Conservation (phyloP, 1,140 invertebrate genomes). For the Linepithema humile region DNA sequence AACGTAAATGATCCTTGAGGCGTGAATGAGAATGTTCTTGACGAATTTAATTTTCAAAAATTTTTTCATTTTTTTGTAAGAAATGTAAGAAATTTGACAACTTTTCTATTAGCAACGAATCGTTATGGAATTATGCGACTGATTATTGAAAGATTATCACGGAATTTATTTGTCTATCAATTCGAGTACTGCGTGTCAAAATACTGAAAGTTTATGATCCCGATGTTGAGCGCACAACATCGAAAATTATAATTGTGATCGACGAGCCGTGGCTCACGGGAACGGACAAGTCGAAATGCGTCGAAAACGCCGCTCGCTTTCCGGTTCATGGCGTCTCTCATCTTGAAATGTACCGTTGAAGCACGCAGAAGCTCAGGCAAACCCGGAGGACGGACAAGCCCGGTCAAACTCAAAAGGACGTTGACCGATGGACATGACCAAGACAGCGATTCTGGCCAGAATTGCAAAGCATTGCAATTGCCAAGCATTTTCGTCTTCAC, state of each 20-base stretch:
- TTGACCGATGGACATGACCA: not conserved
- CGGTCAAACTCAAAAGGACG: conserved; percentile 16
- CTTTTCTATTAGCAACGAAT: too few relatives aligned
- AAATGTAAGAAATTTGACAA: too few relatives aligned
- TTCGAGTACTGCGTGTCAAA: too few relatives aligned
- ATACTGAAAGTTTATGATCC: not conserved
- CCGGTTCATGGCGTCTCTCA: not conserved
- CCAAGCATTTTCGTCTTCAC: too few relatives aligned
- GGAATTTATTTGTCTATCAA: too few relatives aligned
- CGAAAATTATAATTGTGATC: not conserved
- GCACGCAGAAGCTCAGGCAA: conserved; percentile 18
- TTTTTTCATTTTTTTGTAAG: too few relatives aligned
- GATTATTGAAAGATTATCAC: not conserved
- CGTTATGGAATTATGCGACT: not conserved
- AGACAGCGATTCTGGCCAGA: not conserved
- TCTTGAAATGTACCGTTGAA: conserved; percentile 18
- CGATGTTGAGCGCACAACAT: not conserved
- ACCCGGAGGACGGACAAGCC: not conserved
- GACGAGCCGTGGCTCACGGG: not conserved
- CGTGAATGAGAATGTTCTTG: too few relatives aligned
- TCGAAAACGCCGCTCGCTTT: conserved; percentile 32
- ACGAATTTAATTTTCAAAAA: too few relatives aligned
- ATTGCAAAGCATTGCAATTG: too few relatives aligned
- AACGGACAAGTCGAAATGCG: not conserved
- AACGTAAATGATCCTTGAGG: not conserved